Evolutionary conservation across 2,113 vertebrate genomes (phyloP), one percentile per base, ranked within the genome.

Genomic region (Boulengeromyrus knoepffleri): DNA sequence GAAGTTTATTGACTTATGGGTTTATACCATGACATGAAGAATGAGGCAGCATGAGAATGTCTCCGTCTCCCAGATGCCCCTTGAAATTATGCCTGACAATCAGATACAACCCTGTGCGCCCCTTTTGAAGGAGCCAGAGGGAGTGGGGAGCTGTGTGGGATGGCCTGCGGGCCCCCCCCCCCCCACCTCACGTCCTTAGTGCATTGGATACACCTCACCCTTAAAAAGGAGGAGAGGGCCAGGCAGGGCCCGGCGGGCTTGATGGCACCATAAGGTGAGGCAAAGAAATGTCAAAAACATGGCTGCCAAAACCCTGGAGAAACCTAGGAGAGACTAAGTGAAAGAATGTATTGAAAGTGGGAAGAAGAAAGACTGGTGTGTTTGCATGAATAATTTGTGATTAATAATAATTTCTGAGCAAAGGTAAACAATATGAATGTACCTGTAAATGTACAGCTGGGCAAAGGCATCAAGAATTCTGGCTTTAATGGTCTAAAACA

Each of bases 151-250:
- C 95, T 46, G 83, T 47, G 42, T 50, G 94, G 93, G 96, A 96
- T 96, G 94, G 91, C 94, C 95, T 95, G 95, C 95, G 95, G 95
- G 93, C 91, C 56, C 19, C 53, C 15, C 13, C 15, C 4, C 52
- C 49, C 13, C 95, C 94, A 93, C 93, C 92, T 24, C 58, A 1
- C 2, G 91, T 93, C 83, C 19, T 19, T 45, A 45, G 19, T 85
- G 93, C 95, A 96, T 96, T 96, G 95, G 96, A 96, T 95, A 96
- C 96, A 96, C 96, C 96, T 95, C 95, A 94, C 94, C 93, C 91
- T 91, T 95, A 96, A 94, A 96, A 96, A 96, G 93, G 95, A 96
- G 95, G 94, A 96, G 96, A 96, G 91, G 91, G 93, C 89, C 91
- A 95, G 92, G 95, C 93, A 94, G 92, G 94, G 31, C n/a, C 49